A percentile compares a stretch with the other conserved stretches of the same genome.
Conservation (phyloP, 2,888 invertebrate species). For the Acrocyrtus sp. region DNA sequence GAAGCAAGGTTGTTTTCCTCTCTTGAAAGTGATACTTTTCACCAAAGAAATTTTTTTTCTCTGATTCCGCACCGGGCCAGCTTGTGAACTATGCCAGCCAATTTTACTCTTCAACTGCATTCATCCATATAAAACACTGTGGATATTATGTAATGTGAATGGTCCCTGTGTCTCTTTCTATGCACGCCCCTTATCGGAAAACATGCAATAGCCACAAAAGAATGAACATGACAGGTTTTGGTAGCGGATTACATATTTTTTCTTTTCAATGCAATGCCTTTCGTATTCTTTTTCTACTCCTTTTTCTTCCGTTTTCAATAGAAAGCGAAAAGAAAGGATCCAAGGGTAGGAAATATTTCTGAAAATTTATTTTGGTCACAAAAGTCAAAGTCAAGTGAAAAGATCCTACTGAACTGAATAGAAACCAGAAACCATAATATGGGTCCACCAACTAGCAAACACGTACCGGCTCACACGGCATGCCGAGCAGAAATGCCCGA, state of each 20-base stretch:
- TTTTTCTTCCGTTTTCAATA: background rate
- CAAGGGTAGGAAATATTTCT: background rate
- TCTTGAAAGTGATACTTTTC: background rate
- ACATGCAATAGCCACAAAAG: background rate
- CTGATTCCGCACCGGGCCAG: too few species aligned
- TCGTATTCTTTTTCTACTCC: background rate
- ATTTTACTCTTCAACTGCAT: background rate
- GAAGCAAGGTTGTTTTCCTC: background rate
- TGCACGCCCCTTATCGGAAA: background rate
- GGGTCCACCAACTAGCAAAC: too few species aligned
- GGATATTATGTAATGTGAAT: background rate
- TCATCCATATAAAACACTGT: background rate
- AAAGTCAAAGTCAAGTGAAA: background rate
- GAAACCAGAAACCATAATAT: background rate
- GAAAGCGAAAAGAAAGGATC: background rate
- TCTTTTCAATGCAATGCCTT: background rate
- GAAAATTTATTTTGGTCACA: background rate
- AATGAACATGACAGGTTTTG: background rate
- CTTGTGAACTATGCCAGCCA: background rate
- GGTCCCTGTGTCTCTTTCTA: background rate
- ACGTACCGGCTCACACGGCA: too few species aligned
- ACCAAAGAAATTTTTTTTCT: too few species aligned
- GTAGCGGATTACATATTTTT: background rate
- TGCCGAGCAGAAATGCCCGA: background rate
- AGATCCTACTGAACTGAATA: background rate